Evolutionary conservation across 2,113 vertebrate genomes (phyloP).

Genomic region (Gadus chalcogrammus): DNA sequence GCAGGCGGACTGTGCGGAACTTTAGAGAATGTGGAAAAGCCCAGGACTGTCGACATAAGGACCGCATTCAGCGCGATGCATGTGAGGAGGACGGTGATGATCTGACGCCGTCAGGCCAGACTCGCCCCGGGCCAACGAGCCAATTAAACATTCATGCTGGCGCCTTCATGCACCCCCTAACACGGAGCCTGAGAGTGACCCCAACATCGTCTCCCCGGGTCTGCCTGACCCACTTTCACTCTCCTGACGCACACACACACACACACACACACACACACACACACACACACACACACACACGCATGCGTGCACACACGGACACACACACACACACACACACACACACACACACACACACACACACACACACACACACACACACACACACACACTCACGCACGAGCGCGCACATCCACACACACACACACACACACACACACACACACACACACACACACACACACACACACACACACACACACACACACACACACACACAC

Average conservation of each 20-base stretch:
- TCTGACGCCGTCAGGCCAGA: too few species aligned
- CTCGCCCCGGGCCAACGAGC: too few species aligned
- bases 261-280: not conserved
- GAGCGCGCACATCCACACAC: accelerated
- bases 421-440: not conserved
- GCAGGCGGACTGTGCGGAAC: too few species aligned
- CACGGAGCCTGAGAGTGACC: too few species aligned
- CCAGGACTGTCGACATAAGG: too few species aligned
- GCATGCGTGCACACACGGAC: not conserved
- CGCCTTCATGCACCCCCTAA: too few species aligned
- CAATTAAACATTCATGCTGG: too few species aligned
- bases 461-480: not conserved
- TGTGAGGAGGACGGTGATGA: too few species aligned
- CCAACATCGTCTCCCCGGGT: too few species aligned
- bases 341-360: not conserved
- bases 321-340: not conserved
- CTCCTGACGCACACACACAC: not conserved
- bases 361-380: not conserved
- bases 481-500: too few species aligned
- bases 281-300: not conserved
- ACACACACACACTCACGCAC: not conserved
- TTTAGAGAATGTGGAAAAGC: too few species aligned
- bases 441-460: not conserved
- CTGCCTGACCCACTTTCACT: not conserved
- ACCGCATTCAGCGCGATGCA: too few species aligned